Evolutionary conservation across 2,888 invertebrate species (phyloP).

Genomic region (Nephrotoma guestfalica): DNA sequence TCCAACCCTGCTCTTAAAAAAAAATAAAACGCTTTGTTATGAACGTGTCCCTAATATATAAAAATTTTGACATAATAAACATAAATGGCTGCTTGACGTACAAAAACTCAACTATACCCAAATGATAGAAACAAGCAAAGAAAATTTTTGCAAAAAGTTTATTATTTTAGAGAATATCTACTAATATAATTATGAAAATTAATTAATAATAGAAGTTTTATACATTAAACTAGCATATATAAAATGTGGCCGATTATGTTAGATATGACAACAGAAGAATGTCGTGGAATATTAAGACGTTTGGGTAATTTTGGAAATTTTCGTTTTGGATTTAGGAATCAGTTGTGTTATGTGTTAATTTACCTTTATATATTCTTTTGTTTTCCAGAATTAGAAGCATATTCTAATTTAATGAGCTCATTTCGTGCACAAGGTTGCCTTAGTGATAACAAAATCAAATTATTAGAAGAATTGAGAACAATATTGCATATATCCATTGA

Average conservation of each 20-base stretch:
- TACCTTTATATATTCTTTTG: not conserved
- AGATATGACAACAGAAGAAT: conserved; percentile 80
- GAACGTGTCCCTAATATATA: conserved; percentile 7
- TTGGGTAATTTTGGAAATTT: conserved; percentile 43
- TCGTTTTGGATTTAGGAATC: not conserved
- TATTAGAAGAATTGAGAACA: conserved; percentile 68
- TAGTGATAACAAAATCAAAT: conserved; percentile 66
- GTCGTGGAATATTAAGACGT: conserved; percentile 72
- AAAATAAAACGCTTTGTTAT: conserved; percentile 2
- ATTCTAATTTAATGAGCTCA: conserved; percentile 77
- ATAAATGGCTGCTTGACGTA: conserved; percentile 14
- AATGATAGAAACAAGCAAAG: not conserved
- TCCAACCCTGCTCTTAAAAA: not conserved
- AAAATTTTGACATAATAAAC: conserved; percentile 14
- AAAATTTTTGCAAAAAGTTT: conserved; percentile 9
- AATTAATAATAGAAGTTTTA: conserved; percentile 1
- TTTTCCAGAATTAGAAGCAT: conserved; percentile 76
- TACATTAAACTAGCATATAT: conserved; percentile 5
- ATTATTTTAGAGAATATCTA: conserved; percentile 5
- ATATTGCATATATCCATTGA: conserved; percentile 77
- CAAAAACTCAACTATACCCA: not conserved
- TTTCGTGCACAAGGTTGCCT: conserved; percentile 85
- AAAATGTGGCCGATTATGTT: conserved; percentile 50
- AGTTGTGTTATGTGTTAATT: not conserved
- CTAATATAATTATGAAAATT: not conserved